Evolutionary conservation across 2,888 invertebrate species (phyloP), one percentile per base, ranked within the genome.

Genomic region (Macropis europaea): DNA sequence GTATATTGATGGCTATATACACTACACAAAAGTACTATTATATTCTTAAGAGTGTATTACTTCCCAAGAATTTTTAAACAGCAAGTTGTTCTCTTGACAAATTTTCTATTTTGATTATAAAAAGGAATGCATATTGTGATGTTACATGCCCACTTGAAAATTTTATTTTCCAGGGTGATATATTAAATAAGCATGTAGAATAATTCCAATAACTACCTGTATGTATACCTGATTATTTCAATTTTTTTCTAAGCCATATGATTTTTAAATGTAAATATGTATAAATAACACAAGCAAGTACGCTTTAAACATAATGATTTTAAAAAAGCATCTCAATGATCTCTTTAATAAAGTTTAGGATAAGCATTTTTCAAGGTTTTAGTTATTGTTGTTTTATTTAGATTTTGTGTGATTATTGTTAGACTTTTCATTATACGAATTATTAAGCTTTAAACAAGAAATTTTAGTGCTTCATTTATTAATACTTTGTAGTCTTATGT

Each of bases 291-390:
- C 26, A 63, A 32, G 32, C 38, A 62, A 61, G 30, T 50, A 67
- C 54, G 40, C 54, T 67, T 63, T 45, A 50, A 45, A 54, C n/a
- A 26, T 69, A 73, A 64, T 22, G 28, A 57, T 66, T 60, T 53
- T 48, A 7, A 62, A 42, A 38, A 70, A 59, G 34, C 28, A 62
- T 19, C 30, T 66, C 38, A 40, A 42, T 56, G 64, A 73, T 76
- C 54, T 70, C 45, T 36, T 56, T 13, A 61, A 7, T 7, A 43
- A n/a, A 66, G 0, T 53, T 34, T 53, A 61, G 43, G 48, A 45
- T 52, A 45, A 40, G 50, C 32, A 54, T 40, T 52, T 61, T 52
- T 24, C 7, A 9, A 26, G 24, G 13, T 19, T 50, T 56, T 17
- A 56, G 15, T 42, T 60, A 15, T 28, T 56, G 47, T 30, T 28